phyloP scores from a whole-genome alignment of 2,113 vertebrate genomes.

The Malurus melanocephalus region DNA sequence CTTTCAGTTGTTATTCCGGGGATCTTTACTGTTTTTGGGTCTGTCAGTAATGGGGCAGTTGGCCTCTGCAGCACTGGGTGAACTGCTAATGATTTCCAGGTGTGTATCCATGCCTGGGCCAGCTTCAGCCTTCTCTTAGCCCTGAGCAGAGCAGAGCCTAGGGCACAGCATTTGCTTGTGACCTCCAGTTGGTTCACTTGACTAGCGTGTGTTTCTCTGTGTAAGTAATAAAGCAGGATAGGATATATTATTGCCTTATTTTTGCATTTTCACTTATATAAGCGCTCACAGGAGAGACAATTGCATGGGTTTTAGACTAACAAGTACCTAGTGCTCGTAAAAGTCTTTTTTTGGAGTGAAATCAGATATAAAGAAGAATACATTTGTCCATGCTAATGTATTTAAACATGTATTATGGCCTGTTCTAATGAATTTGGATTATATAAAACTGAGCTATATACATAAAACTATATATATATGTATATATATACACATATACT shows the following conservation, averaged over 20 bases:
- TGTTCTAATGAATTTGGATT: neutral
- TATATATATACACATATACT: too few relatives aligned
- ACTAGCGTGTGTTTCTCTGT: accelerated
- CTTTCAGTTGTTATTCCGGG: neutral
- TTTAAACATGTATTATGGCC: neutral
- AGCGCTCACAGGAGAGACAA: neutral
- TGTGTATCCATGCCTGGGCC: neutral
- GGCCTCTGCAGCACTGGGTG: neutral
- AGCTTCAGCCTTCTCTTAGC: neutral
- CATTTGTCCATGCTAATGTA: neutral
- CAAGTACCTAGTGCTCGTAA: neutral
- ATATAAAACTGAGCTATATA: neutral
- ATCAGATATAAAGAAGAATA: neutral
- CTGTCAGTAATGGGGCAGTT: neutral
- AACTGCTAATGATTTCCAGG: neutral
- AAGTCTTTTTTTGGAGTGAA: neutral
- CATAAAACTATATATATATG: too few relatives aligned
- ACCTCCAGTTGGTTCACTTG: neutral
- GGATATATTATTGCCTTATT: neutral
- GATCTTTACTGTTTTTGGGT: neutral
- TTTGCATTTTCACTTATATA: neutral
- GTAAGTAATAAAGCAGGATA: neutral
- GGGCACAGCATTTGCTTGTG: neutral
- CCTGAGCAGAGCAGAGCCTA: neutral
- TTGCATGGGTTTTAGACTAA: neutral